A percentile compares a stretch with the other conserved stretches of the same genome.
Conservation (phyloP, 2,113 vertebrate species). For the Neoarius graeffei region DNA sequence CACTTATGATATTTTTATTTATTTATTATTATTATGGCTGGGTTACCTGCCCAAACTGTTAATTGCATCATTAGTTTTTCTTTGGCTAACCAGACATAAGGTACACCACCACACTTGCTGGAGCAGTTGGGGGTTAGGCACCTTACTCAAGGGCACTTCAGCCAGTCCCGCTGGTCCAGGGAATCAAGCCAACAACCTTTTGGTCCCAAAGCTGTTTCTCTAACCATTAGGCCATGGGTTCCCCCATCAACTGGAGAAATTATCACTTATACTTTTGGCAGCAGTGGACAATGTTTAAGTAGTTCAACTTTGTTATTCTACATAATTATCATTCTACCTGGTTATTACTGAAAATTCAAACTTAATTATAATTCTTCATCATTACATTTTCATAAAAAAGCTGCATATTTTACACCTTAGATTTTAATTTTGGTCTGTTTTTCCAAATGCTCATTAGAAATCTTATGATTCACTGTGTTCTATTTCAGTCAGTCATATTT, state of each 20-base stretch:
- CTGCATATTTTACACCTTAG: background rate
- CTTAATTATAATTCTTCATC: background rate
- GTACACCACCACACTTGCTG: no score
- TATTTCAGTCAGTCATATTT: background rate
- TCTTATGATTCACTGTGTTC: background rate
- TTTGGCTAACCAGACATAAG: no score
- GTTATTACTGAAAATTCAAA: background rate
- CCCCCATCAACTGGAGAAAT: background rate
- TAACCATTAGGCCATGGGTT: no score
- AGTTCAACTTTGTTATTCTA: background rate
- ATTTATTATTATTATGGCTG: no score
- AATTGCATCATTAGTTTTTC: no score
- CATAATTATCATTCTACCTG: background rate
- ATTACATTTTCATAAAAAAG: background rate
- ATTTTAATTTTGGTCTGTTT: background rate
- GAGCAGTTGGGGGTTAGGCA: no score
- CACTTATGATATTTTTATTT: background rate
- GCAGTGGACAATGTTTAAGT: background rate
- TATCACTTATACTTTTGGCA: background rate
- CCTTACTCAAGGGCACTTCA: no score
- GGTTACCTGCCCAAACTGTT: no score
- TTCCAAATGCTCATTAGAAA: background rate
- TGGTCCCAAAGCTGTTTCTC: no score
- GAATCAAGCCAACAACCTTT: no score
- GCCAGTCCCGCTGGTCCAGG: no score